A percentile compares a stretch with the other conserved stretches of the same genome.
These are phyloP conservation scores for Reticulitermes lucifugus DNA, from an alignment of 2,888 invertebrate species.

Conservation along the genomic window DNA sequence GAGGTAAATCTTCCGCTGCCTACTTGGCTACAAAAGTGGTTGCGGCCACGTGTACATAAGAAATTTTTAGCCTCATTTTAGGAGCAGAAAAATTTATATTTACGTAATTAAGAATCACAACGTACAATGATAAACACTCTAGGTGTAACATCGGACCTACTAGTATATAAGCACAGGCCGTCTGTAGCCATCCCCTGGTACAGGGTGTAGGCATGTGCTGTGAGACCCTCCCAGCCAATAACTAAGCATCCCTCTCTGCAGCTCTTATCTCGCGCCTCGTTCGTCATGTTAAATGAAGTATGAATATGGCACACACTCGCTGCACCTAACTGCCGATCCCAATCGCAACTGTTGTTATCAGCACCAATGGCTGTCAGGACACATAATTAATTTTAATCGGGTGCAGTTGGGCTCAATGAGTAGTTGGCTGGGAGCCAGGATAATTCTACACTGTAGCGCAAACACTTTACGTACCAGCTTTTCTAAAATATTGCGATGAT, in stretches of 20 bases:
- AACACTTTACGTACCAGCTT: no score
- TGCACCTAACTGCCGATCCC: constrained; percentile 49
- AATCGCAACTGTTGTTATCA: constrained; percentile 47
- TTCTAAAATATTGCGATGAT: no score
- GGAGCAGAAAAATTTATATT: no score
- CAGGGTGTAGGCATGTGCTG: not conserved
- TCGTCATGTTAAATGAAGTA: constrained; percentile 48
- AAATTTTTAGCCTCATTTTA: no score
- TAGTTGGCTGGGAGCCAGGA: constrained; percentile 43
- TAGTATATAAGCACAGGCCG: no score
- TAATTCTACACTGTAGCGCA: not conserved
- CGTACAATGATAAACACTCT: no score
- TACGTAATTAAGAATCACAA: no score
- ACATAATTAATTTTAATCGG: constrained; percentile 52
- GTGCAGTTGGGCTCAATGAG: constrained; percentile 37
- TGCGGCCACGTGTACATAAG: no score
- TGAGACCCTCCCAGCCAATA: not conserved
- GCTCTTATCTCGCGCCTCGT: constrained; percentile 38
- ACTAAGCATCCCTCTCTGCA: not conserved
- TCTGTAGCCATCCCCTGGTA: not conserved
- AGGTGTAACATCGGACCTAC: no score
- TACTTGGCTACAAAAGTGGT: no score
- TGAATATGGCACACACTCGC: constrained; percentile 45
- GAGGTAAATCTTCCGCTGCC: no score
- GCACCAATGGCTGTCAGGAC: constrained; percentile 42